Percentiles rank a stretch among this genome's conserved stretches.
Conservation (phyloP, 37 sponge, comb jelly and placozoan species). For the Mnemiopsis leidyi region DNA sequence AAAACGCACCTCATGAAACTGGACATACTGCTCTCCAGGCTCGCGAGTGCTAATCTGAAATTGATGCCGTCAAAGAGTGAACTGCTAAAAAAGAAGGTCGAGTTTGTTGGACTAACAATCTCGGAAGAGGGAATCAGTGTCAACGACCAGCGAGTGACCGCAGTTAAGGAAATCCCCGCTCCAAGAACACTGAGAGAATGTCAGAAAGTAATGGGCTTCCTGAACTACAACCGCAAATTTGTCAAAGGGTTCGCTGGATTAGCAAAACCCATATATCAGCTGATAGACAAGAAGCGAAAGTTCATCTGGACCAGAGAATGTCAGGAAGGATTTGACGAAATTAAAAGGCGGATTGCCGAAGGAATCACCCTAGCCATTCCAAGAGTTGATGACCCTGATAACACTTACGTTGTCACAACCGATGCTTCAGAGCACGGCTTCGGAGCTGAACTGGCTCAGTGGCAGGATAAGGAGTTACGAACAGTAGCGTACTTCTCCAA, state of each 20-base stretch:
- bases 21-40: background rate
- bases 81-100: background rate
- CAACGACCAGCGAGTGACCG: background rate
- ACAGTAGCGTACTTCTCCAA: constrained; percentile 48
- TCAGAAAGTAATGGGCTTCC: background rate
- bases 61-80: background rate
- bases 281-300: background rate
- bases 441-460: constrained; percentile 17
- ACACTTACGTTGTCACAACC: background rate
- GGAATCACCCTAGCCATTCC: constrained; percentile 17
- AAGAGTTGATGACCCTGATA: background rate
- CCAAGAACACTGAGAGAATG: background rate
- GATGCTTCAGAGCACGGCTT: constrained; percentile 17
- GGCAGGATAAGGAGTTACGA: background rate
- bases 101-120: constrained; percentile 6
- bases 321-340: background rate
- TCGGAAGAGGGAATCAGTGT: constrained; percentile 16
- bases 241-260: background rate
- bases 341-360: background rate
- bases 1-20: background rate
- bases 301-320: background rate
- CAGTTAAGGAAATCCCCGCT: background rate
- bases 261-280: constrained; percentile 31
- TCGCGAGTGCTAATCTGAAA: background rate
- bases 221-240: constrained; percentile 36